These are phyloP conservation scores for Neoarius graeffei DNA, from an alignment of 2,113 vertebrate genomes.

Conservation along the genomic window DNA sequence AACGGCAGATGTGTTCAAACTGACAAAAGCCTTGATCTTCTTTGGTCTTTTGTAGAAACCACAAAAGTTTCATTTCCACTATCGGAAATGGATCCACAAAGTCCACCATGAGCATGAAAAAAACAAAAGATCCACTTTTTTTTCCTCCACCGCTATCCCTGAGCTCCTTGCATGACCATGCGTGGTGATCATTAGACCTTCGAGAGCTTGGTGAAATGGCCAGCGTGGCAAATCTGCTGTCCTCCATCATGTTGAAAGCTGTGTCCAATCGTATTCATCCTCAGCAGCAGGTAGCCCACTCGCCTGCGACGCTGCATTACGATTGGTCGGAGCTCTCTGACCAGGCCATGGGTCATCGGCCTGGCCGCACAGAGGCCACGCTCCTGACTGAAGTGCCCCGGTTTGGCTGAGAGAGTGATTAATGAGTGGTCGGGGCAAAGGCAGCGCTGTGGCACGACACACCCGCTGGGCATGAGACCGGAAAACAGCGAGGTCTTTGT, in stretches of 20 bases:
- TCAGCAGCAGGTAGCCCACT: slow-evolving; percentile 93
- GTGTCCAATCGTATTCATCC: slow-evolving; percentile 88
- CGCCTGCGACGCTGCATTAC: slow-evolving; percentile 73
- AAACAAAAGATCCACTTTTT: slow-evolving; percentile 56
- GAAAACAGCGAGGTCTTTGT: slow-evolving; percentile 55
- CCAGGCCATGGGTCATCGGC: slow-evolving; percentile 84
- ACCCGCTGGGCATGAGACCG: slow-evolving; percentile 61
- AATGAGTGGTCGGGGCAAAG: slow-evolving; percentile 64
- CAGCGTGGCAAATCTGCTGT: slow-evolving; percentile 76
- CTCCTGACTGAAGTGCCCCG: slow-evolving; percentile 77
- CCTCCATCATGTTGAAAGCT: slow-evolving; percentile 88
- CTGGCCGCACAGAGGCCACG: slow-evolving; percentile 79
- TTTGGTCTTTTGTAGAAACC: slow-evolving; percentile 28
- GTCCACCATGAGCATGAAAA: slow-evolving; percentile 47
- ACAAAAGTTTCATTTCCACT: neutral
- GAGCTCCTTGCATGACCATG: slow-evolving; percentile 41
- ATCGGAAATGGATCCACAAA: slow-evolving; percentile 54
- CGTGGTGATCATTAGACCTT: slow-evolving; percentile 50
- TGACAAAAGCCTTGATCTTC: slow-evolving; percentile 34
- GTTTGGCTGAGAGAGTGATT: slow-evolving; percentile 76
- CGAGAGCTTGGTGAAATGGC: slow-evolving; percentile 64
- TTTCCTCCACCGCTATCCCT: slow-evolving; percentile 26
- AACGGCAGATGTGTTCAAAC: slow-evolving; percentile 34
- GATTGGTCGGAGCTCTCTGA: slow-evolving; percentile 75
- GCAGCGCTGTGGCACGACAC: slow-evolving; percentile 52